Percentiles rank a stretch among this genome's conserved stretches.
Evolutionary conservation across 2,888 invertebrate species (phyloP).

Genomic region (Campopleginae sp.): DNA sequence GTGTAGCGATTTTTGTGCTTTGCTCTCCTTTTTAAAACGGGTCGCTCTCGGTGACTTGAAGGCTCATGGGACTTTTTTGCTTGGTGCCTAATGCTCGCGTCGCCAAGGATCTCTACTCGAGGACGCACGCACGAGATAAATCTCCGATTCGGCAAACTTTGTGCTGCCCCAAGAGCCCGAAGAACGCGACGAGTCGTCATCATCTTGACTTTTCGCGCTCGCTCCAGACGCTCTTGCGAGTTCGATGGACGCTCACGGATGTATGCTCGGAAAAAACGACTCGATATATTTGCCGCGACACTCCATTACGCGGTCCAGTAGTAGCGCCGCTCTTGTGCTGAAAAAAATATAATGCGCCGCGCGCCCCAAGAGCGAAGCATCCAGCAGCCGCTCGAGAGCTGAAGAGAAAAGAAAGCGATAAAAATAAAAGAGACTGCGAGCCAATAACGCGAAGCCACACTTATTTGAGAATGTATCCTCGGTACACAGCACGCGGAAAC

Average conservation of each 20-base stretch:
- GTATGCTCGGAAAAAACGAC: slow-evolving; percentile 32
- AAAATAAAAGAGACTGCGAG: slow-evolving; percentile 12
- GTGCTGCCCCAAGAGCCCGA: neutral
- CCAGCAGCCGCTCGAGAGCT: too few relatives aligned
- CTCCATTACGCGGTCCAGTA: slow-evolving; percentile 77
- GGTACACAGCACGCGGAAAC: slow-evolving; percentile 56
- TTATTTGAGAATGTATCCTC: slow-evolving; percentile 63
- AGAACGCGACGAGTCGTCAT: too few relatives aligned
- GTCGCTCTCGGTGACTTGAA: neutral
- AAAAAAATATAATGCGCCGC: slow-evolving; percentile 19
- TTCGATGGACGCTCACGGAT: neutral
- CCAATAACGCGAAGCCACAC: slow-evolving; percentile 2
- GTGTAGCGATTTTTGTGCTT: slow-evolving; percentile 25
- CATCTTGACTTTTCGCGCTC: neutral
- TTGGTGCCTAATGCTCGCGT: neutral
- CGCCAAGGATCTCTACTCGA: too few relatives aligned
- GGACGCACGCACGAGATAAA: too few relatives aligned
- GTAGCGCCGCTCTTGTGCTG: slow-evolving; percentile 47
- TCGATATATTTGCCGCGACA: slow-evolving; percentile 66
- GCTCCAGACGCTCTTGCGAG: slow-evolving; percentile 28
- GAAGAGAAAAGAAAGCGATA: slow-evolving; percentile 2
- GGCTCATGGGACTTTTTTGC: neutral
- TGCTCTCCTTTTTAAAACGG: slow-evolving; percentile 42
- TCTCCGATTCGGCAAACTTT: neutral
- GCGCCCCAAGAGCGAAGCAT: too few relatives aligned